Conservation (phyloP, 2,888 invertebrate species). For the Argynnis bischoffii region DNA sequence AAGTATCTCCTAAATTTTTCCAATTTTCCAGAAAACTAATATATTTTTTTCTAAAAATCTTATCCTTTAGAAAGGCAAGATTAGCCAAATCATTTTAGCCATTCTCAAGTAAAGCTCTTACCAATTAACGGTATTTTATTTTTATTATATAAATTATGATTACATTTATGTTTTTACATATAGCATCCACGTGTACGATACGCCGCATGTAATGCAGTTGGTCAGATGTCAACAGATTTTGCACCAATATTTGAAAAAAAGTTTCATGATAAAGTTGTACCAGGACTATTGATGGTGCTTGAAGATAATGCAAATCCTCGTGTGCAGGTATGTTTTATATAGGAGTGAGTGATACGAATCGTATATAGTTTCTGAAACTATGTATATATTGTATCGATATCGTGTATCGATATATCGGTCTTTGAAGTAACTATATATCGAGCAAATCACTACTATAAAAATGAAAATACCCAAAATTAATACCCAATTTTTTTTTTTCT, state of each 20-base stretch:
- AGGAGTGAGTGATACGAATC: too few relatives aligned
- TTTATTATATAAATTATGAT: background rate
- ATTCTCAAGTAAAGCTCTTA: too few relatives aligned
- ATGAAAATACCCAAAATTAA: background rate
- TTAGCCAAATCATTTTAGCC: too few relatives aligned
- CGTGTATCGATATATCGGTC: too few relatives aligned
- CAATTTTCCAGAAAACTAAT: background rate
- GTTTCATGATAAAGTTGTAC: conserved; percentile 97
- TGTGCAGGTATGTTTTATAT: conserved; percentile 91
- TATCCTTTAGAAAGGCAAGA: background rate
- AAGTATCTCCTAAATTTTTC: too few relatives aligned
- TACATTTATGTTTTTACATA: background rate
- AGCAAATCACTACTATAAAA: too few relatives aligned
- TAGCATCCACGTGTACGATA: conserved; percentile 96
- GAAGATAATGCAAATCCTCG: conserved; percentile 96
- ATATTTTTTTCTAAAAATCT: background rate
- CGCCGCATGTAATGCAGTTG: conserved; percentile 99
- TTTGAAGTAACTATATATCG: too few relatives aligned
- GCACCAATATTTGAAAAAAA: conserved; percentile 98
- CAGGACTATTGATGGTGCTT: conserved; percentile 92
- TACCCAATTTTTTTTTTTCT: background rate
- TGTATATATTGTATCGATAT: too few relatives aligned
- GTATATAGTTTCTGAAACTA: too few relatives aligned
- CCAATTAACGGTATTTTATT: background rate
- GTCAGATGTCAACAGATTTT: conserved; percentile 99